These are phyloP conservation scores for Thinocorus orbignyianus DNA, from an alignment of 2,113 vertebrate species.

Conservation along the genomic window DNA sequence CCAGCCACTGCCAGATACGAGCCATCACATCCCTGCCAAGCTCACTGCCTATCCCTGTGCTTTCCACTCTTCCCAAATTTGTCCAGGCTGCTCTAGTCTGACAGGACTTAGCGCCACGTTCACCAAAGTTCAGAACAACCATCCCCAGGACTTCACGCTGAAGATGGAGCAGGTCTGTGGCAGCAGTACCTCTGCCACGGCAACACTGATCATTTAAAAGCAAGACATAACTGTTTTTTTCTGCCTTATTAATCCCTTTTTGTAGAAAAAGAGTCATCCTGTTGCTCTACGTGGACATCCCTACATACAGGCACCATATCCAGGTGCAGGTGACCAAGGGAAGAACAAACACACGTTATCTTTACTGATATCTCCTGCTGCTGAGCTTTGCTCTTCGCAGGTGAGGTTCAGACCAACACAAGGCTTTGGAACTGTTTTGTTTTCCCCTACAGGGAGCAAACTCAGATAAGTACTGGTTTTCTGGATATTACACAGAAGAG, in stretches of 20 bases:
- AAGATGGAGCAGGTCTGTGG: background rate
- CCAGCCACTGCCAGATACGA: background rate
- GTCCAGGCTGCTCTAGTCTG: background rate
- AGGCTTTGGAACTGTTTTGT: background rate
- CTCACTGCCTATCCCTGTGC: background rate
- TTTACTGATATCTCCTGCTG: background rate
- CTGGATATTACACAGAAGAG: background rate
- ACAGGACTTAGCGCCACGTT: rapidly evolving
- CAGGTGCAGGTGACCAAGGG: background rate
- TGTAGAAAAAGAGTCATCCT: background rate
- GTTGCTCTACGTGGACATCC: background rate
- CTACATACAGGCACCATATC: rapidly evolving
- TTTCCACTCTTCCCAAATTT: background rate
- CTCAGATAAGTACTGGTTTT: background rate
- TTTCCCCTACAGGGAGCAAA: background rate
- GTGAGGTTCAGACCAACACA: background rate
- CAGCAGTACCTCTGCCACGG: background rate
- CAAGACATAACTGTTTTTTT: background rate
- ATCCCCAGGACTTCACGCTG: background rate
- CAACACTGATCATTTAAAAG: background rate
- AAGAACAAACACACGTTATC: background rate
- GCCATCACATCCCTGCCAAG: background rate
- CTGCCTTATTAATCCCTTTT: background rate
- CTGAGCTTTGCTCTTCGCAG: background rate
- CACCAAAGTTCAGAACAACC: rapidly evolving